Conservation (phyloP, 2,888 invertebrate genomes). For the Corbicula japonica region DNA sequence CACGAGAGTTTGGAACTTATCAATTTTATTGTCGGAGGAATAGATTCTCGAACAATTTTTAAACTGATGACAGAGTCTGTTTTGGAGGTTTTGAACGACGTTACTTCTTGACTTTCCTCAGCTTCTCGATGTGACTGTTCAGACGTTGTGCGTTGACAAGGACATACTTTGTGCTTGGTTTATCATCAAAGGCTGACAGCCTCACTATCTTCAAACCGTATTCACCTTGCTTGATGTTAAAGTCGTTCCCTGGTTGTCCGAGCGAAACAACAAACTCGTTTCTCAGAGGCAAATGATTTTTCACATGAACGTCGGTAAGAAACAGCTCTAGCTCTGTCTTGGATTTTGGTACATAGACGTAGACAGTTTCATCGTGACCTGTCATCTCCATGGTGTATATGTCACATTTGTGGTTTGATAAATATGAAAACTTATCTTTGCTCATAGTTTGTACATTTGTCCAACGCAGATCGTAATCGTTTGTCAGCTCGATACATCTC, state of each 20-base stretch:
- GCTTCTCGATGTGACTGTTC: not conserved
- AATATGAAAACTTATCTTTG: not conserved
- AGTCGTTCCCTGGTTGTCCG: not conserved
- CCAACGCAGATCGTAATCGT: not conserved
- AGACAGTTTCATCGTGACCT: not conserved
- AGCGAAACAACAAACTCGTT: not conserved
- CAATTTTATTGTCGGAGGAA: too few relatives aligned
- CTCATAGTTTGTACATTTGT: not conserved
- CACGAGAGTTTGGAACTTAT: too few relatives aligned
- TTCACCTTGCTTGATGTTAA: not conserved
- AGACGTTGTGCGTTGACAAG: not conserved
- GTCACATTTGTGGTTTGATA: not conserved
- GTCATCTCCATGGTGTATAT: not conserved
- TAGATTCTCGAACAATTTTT: too few relatives aligned
- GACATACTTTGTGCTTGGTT: not conserved
- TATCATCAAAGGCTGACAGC: not conserved
- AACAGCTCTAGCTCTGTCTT: not conserved
- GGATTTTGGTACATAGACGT: not conserved
- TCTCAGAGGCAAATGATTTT: not conserved
- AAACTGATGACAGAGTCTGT: too few relatives aligned
- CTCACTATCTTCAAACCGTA: not conserved
- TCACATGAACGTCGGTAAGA: not conserved
- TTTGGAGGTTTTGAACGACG: too few relatives aligned
- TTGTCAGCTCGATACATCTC: not conserved
- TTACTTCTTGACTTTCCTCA: too few relatives aligned